Percentiles rank a stretch among this genome's conserved stretches.
Conservation (phyloP, 1,140 invertebrate species). For the Ridgeia piscesae region DNA sequence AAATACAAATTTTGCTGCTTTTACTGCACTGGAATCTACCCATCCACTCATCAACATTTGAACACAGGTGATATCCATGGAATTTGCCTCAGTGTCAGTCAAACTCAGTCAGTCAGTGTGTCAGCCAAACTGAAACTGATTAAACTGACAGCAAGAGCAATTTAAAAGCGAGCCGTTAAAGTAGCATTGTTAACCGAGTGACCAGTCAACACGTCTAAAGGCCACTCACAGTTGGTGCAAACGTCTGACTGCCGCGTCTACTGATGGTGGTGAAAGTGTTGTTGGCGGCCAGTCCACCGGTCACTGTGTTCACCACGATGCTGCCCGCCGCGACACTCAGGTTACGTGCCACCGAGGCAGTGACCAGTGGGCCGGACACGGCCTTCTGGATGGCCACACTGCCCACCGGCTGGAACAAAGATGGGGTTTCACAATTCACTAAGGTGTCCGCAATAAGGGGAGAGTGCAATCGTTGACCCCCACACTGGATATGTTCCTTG, state of each 20-base stretch:
- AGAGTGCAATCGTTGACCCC: no score
- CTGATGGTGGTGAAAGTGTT: slow-evolving; percentile 44
- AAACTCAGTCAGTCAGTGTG: no score
- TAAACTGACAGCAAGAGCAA: no score
- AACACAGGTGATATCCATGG: no score
- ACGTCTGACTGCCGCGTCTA: slow-evolving; percentile 46
- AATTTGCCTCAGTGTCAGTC: no score
- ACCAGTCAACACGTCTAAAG: slow-evolving; percentile 23
- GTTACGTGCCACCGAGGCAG: slow-evolving; percentile 42
- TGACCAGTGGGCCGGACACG: slow-evolving; percentile 34
- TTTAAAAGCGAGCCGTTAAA: no score
- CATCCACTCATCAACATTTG: no score
- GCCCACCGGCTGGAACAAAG: slow-evolving; percentile 29
- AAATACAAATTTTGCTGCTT: no score
- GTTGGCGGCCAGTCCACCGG: slow-evolving; percentile 31
- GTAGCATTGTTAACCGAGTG: no score
- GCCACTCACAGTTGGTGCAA: slow-evolving; percentile 28
- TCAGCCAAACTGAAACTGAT: no score
- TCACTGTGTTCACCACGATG: slow-evolving; percentile 44
- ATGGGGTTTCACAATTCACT: neutral
- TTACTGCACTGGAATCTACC: no score
- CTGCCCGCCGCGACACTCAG: slow-evolving; percentile 40
- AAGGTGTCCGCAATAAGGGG: neutral
- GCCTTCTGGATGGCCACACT: slow-evolving; percentile 37
- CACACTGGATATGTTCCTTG: no score